These are phyloP conservation scores for Thymelicus acteon DNA, from an alignment of 2,888 invertebrate genomes.

Conservation along the genomic window DNA sequence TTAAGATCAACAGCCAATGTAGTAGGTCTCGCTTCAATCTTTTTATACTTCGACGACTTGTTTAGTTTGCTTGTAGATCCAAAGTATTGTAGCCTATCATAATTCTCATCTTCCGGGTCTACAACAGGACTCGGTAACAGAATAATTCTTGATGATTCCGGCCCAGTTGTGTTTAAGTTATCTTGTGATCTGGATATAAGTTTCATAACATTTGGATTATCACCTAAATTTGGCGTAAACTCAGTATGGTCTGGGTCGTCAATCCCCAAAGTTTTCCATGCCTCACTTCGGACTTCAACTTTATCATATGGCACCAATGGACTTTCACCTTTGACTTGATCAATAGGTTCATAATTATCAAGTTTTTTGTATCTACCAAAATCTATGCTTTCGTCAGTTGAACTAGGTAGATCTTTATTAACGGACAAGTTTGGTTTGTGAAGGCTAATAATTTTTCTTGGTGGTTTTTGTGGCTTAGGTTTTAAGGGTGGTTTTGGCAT, in stretches of 20 bases:
- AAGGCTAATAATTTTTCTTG: slow-evolving; percentile 82
- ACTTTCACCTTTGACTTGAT: slow-evolving; percentile 79
- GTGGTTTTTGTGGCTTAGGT: slow-evolving; percentile 87
- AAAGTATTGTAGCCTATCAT: slow-evolving; percentile 92
- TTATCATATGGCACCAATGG: slow-evolving; percentile 87
- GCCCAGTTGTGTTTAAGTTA: slow-evolving; percentile 73
- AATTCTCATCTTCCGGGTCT: slow-evolving; percentile 86
- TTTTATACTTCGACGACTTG: slow-evolving; percentile 88
- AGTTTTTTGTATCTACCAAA: slow-evolving; percentile 83
- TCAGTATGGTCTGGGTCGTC: slow-evolving; percentile 90
- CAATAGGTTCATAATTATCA: slow-evolving; percentile 80
- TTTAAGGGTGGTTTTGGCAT: slow-evolving; percentile 85
- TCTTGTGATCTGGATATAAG: slow-evolving; percentile 81
- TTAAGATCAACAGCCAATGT: slow-evolving; percentile 78
- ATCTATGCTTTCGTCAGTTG: slow-evolving; percentile 74
- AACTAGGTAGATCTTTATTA: slow-evolving; percentile 68
- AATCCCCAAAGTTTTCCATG: slow-evolving; percentile 92
- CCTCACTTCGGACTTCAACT: slow-evolving; percentile 90
- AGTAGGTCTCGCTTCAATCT: slow-evolving; percentile 86
- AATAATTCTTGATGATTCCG: slow-evolving; percentile 83
- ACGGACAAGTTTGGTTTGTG: slow-evolving; percentile 58
- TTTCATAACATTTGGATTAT: slow-evolving; percentile 77
- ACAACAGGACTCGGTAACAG: slow-evolving; percentile 78
- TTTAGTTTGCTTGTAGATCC: slow-evolving; percentile 89
- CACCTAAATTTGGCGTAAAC: slow-evolving; percentile 75